Percentiles rank a stretch among this genome's conserved stretches.
Conservation (phyloP, 2,888 invertebrate species). For the Lasius platythorax region DNA sequence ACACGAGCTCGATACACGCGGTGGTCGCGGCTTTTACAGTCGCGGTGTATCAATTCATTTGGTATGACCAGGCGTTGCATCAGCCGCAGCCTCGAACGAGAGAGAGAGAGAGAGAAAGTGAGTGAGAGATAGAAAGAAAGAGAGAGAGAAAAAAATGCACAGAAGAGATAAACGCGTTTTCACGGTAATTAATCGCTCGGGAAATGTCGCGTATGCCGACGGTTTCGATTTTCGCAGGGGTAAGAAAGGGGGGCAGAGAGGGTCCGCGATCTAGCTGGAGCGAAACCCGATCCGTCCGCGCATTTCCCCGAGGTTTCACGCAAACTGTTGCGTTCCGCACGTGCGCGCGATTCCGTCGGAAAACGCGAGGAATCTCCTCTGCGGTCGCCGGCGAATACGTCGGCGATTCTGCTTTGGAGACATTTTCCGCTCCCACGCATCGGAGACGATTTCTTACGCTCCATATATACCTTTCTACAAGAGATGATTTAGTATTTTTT, state of each 20-base stretch:
- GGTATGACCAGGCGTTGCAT: background rate
- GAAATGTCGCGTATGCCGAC: background rate
- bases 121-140: background rate
- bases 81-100: background rate
- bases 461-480: background rate
- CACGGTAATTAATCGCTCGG: conserved; percentile 10
- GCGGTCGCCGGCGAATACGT: background rate
- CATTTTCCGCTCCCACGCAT: background rate
- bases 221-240: conserved; percentile 15
- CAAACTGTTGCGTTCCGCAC: conserved; percentile 44
- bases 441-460: background rate
- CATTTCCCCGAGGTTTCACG: conserved; percentile 5
- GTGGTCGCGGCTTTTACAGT: background rate
- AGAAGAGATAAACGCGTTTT: background rate
- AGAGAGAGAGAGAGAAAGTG: conserved; percentile 27
- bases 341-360: conserved; percentile 18
- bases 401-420: background rate
- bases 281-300: background rate
- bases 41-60: conserved; percentile 27
- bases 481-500: background rate
- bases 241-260: background rate
- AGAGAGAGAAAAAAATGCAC: background rate
- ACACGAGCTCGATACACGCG: background rate
- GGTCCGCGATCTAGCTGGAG: background rate
- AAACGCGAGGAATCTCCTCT: conserved; percentile 25